A percentile compares a stretch with the other conserved stretches of the same genome.
Conservation (phyloP, 2,888 invertebrate genomes). For the Drosophila crucigera region DNA sequence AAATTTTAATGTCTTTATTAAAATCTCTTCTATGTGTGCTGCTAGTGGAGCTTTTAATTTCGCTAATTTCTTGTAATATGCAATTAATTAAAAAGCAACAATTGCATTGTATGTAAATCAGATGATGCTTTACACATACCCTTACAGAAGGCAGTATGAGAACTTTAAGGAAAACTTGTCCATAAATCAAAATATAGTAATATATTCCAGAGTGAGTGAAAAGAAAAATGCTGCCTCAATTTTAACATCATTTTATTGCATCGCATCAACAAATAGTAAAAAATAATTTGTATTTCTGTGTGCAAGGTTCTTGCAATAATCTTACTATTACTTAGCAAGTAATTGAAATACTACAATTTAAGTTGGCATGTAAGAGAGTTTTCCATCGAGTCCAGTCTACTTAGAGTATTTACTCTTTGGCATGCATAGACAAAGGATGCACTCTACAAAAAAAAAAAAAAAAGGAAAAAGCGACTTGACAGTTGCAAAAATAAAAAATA, state of each 20-base stretch:
- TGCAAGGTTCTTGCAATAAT: not conserved
- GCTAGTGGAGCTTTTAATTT: slow-evolving; percentile 38
- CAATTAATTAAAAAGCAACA: slow-evolving; percentile 64
- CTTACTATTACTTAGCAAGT: too few species aligned
- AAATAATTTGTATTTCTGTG: not conserved
- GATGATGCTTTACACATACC: not conserved
- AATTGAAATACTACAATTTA: not conserved
- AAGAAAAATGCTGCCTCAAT: not conserved
- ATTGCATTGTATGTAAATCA: slow-evolving; percentile 38
- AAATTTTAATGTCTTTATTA: slow-evolving; percentile 26
- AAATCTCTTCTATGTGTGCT: not conserved
- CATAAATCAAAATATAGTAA: not conserved
- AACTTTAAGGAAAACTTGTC: not conserved
- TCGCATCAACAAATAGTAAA: not conserved
- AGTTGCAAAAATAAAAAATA: not conserved
- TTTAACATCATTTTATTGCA: not conserved
- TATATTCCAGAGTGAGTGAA: not conserved
- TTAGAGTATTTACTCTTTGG: slow-evolving; percentile 1
- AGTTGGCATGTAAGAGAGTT: not conserved
- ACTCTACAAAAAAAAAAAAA: slow-evolving; percentile 14
- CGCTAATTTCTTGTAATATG: slow-evolving; percentile 48
- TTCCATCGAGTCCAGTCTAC: accelerated
- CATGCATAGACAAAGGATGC: not conserved
- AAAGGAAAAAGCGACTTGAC: not conserved
- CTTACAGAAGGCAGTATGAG: not conserved